A percentile compares a stretch with the other conserved stretches of the same genome.
These are phyloP conservation scores for Hydropotes inermis DNA, from an alignment of 2,113 vertebrate genomes.

Conservation along the genomic window DNA sequence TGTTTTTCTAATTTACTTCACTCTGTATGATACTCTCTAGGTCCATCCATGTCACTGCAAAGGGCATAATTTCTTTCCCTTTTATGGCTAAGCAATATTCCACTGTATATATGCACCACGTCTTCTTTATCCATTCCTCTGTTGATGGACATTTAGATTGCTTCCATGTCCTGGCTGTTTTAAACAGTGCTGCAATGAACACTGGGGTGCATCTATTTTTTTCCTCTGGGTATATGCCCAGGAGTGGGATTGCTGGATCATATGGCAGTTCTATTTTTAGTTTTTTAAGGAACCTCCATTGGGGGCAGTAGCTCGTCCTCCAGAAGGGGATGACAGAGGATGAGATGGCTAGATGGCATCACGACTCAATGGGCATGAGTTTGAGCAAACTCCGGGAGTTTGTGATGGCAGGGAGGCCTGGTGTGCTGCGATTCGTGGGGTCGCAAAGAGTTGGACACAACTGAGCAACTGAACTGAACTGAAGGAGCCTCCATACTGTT, in stretches of 20 bases:
- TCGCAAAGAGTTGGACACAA: too few relatives aligned
- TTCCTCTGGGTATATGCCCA: neutral
- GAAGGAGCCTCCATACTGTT: neutral
- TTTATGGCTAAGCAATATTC: neutral
- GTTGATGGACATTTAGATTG: neutral
- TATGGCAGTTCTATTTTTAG: neutral
- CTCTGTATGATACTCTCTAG: neutral
- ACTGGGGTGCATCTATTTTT: neutral
- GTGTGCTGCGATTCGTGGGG: too few relatives aligned
- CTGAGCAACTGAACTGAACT: too few relatives aligned
- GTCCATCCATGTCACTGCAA: neutral
- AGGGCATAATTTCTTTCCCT: neutral
- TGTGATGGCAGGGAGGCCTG: too few relatives aligned
- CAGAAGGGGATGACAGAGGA: too few relatives aligned
- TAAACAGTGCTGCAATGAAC: neutral
- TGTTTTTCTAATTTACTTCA: neutral
- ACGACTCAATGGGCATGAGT: too few relatives aligned
- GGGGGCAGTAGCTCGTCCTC: too few relatives aligned
- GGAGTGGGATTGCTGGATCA: neutral
- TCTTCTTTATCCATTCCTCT: neutral
- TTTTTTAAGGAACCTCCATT: neutral
- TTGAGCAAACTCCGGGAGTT: too few relatives aligned
- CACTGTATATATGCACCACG: neutral
- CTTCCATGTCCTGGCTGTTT: neutral
- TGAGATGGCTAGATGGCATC: too few relatives aligned